Base-by-base conservation (phyloP, 1,140 invertebrate species). In the Paraescarpia echinospica region DNA sequence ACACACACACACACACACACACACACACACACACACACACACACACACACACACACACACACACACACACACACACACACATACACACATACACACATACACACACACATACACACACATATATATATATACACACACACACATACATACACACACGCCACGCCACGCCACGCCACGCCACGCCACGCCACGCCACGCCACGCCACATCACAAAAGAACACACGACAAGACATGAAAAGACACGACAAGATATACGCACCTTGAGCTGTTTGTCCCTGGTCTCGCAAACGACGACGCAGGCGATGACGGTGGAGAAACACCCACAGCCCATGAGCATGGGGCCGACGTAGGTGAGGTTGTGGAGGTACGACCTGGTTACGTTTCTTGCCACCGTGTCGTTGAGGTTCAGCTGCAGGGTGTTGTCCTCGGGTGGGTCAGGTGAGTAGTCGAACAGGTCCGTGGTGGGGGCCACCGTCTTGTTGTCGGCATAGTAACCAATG, bases 321-420 rank as follows among this genome's bases (percentile, higher is more conserved):
- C 92, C 92, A 35, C 41, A 33, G 8, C 92, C 92, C 92, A 93
- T 93, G 34, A 93, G 90, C n/a, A 93, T 59, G 35, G 92, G 92
- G 18, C 92, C 92, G 41, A 91, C 92, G 91, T 93, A 93, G 14
- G 48, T 91, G 90, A 93, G 33, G 92, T 93, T 91, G 33, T 89
- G 41, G 8, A 93, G 31, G 59, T 88, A 48, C 34, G 48, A 89
- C 77, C 35, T n/a, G 18, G n/a, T 92, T 18, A 31, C 31, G 33
- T 92, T 34, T 31, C 31, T 31, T 18, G 89, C 34, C 88, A 35
- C 1, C 34, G 34, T 90, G 92, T 89, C 48, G 89, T 90, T 90
- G 77, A 34, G 34, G 8, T 33, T 33, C 89, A n/a, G 34, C 18
- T 92, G 51, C 33, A 18, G 31, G 41, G 4, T 27, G 35, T 77